A percentile compares a stretch with the other conserved stretches of the same genome.
Conservation (phyloP, 2,113 vertebrate species). For the Tichodroma muraria region DNA sequence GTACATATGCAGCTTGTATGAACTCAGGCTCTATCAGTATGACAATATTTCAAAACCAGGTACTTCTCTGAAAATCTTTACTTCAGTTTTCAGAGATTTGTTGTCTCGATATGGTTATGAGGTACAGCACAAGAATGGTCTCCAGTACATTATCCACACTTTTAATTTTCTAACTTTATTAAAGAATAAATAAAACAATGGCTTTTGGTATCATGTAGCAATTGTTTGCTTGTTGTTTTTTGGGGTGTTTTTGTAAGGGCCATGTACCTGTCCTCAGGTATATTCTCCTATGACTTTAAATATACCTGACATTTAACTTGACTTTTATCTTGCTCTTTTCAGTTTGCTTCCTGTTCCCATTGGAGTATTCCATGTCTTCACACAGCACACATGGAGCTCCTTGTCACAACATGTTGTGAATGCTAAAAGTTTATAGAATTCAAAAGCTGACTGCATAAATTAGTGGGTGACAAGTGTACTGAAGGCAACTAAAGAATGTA, state of each 20-base stretch:
- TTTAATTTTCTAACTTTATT: not conserved
- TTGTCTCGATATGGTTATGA: not conserved
- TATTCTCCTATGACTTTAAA: not conserved
- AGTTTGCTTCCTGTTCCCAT: not conserved
- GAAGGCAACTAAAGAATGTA: not conserved
- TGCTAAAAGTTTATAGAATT: not conserved
- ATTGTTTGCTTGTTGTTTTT: not conserved
- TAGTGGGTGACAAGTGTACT: not conserved
- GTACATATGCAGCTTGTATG: not conserved
- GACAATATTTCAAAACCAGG: not conserved
- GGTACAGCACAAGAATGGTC: not conserved
- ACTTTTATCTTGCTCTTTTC: constrained; percentile 32
- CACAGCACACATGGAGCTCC: not conserved
- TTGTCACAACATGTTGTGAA: not conserved
- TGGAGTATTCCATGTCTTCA: not conserved
- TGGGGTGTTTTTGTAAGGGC: not conserved
- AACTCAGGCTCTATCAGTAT: not conserved
- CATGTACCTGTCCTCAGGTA: not conserved
- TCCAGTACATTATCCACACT: not conserved
- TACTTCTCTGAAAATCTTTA: not conserved
- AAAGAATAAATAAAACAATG: not conserved
- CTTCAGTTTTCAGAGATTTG: not conserved
- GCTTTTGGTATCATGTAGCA: not conserved
- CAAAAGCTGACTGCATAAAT: not conserved
- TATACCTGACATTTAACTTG: constrained; percentile 21